These are phyloP conservation scores for Trichomalopsis sarcophagae DNA, from an alignment of 1,140 invertebrate genomes.

Conservation along the genomic window DNA sequence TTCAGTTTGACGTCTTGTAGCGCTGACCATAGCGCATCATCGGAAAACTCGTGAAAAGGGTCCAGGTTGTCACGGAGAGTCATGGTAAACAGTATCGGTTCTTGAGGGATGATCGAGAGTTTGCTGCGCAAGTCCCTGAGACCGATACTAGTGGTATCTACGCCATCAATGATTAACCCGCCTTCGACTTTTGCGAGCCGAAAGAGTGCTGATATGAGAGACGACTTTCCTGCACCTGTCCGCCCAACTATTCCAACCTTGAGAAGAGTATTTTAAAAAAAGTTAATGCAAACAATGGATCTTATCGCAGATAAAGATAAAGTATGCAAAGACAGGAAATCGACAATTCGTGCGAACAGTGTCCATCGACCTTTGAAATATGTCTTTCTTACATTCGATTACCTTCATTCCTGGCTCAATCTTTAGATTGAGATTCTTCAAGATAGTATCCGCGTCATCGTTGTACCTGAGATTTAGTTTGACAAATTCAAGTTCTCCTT, in stretches of 20 bases:
- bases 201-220: slow-evolving; percentile 83
- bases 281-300: too few relatives aligned
- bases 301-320: too few relatives aligned
- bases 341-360: too few relatives aligned
- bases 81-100: slow-evolving; percentile 82
- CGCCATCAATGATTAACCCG: slow-evolving; percentile 80
- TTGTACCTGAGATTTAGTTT: slow-evolving; percentile 79
- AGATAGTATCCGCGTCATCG: slow-evolving; percentile 46
- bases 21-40: slow-evolving; percentile 83
- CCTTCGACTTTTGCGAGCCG: slow-evolving; percentile 77
- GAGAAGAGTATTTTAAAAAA: too few relatives aligned
- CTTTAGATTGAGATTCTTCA: slow-evolving; percentile 66
- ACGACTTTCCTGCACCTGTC: slow-evolving; percentile 90
- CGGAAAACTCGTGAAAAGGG: slow-evolving; percentile 78
- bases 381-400: neutral
- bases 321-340: too few relatives aligned
- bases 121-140: slow-evolving; percentile 78
- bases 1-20: slow-evolving; percentile 86
- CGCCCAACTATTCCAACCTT: slow-evolving; percentile 85
- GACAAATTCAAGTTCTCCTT: slow-evolving; percentile 81
- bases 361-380: too few relatives aligned
- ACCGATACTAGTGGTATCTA: slow-evolving; percentile 75
- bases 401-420: slow-evolving; percentile 69
- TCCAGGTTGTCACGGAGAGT: slow-evolving; percentile 82
- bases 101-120: slow-evolving; percentile 84